These are phyloP conservation scores for Helicoverpa assulta DNA, from an alignment of 2,888 invertebrate species.

Conservation along the genomic window DNA sequence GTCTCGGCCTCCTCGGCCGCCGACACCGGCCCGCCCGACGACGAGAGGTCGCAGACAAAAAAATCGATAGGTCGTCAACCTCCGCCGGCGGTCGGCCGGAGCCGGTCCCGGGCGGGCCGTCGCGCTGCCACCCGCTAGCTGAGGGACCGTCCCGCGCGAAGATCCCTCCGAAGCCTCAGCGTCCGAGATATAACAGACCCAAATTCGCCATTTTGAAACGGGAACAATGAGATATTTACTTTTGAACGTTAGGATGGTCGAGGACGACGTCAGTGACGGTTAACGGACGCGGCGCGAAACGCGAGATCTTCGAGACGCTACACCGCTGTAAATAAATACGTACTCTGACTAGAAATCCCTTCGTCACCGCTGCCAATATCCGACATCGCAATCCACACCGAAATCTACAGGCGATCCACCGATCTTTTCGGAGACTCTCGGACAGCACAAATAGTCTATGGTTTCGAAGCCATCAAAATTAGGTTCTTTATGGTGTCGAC, in stretches of 20 bases:
- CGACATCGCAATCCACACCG: slow-evolving; percentile 92
- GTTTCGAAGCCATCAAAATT: slow-evolving; percentile 83
- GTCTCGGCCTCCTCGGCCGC: slow-evolving; percentile 76
- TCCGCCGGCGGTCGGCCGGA: slow-evolving; percentile 81
- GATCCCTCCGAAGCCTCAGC: slow-evolving; percentile 62
- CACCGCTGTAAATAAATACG: slow-evolving; percentile 87
- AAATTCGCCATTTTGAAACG: slow-evolving; percentile 90
- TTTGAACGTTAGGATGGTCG: slow-evolving; percentile 80
- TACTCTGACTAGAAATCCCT: slow-evolving; percentile 94
- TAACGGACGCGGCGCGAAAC: slow-evolving; percentile 74
- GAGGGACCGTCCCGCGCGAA: slow-evolving; percentile 63
- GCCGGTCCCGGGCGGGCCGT: slow-evolving; percentile 80
- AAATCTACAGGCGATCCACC: slow-evolving; percentile 88
- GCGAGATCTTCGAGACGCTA: slow-evolving; percentile 67
- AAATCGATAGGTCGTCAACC: slow-evolving; percentile 90
- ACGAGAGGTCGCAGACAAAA: slow-evolving; percentile 88
- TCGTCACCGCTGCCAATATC: slow-evolving; percentile 95
- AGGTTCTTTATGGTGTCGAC: slow-evolving; percentile 67
- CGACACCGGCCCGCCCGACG: slow-evolving; percentile 82
- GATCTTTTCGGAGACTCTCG: slow-evolving; percentile 82
- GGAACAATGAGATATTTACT: slow-evolving; percentile 90
- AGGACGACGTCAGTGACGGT: slow-evolving; percentile 73
- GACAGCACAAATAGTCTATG: slow-evolving; percentile 85
- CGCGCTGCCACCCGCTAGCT: slow-evolving; percentile 71
- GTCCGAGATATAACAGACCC: slow-evolving; percentile 72